Percentiles rank a stretch among this genome's conserved stretches.
phyloP scores from a whole-genome alignment of 2,113 vertebrate species.

The Anguilla rostrata region DNA sequence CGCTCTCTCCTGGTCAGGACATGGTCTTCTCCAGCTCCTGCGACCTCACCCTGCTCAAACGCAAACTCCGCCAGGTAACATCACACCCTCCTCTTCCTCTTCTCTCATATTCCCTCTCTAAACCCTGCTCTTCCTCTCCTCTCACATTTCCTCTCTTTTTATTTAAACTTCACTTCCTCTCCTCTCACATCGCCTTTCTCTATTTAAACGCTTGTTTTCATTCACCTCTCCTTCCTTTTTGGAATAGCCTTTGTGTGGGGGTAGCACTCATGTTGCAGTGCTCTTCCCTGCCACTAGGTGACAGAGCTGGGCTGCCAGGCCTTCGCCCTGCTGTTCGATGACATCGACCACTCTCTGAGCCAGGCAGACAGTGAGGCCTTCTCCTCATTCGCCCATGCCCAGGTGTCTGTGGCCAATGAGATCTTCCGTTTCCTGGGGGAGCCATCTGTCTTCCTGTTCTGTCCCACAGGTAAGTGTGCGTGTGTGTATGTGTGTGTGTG shows the following conservation, averaged over 20 bases:
- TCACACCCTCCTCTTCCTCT: background rate
- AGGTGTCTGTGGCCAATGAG: constrained; percentile 81
- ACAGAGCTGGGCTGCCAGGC: constrained; percentile 78
- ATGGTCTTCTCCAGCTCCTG: constrained; percentile 81
- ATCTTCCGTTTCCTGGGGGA: constrained; percentile 77
- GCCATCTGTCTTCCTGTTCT: constrained; percentile 81
- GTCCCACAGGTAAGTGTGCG: constrained; percentile 75
- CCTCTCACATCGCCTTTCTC: too few relatives aligned
- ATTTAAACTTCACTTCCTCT: too few relatives aligned
- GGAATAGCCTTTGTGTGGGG: background rate
- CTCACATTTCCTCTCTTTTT: background rate
- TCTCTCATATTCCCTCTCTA: background rate
- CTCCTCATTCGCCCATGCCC: constrained; percentile 81
- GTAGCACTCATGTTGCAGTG: background rate
- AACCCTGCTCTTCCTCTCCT: too few relatives aligned
- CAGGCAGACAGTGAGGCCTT: constrained; percentile 81
- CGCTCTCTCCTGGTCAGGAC: constrained; percentile 85
- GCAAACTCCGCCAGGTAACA: constrained; percentile 81
- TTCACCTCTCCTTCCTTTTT: background rate
- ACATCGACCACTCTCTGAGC: constrained; percentile 85
- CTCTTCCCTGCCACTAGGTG: constrained; percentile 60
- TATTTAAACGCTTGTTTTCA: too few relatives aligned
- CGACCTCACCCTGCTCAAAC: constrained; percentile 78
- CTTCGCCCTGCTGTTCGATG: constrained; percentile 82
- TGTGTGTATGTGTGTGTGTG: background rate